Conservation (phyloP, 2,113 vertebrate genomes). For the Gambusia affinis region DNA sequence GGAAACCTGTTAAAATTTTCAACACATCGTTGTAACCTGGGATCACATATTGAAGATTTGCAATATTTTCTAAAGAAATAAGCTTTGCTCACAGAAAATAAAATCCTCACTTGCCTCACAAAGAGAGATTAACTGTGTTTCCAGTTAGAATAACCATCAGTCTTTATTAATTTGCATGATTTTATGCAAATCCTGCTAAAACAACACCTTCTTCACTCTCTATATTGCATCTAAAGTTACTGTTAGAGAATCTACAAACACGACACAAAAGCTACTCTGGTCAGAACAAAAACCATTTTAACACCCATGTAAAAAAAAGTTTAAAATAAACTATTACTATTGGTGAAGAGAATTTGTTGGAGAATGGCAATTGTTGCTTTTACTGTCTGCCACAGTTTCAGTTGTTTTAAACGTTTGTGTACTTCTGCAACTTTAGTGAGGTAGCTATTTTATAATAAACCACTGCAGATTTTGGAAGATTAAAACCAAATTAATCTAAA, state of each 20-base stretch:
- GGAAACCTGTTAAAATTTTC: too few relatives aligned
- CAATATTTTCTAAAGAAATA: background rate
- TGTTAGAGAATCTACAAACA: background rate
- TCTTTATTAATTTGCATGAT: background rate
- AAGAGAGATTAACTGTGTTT: background rate
- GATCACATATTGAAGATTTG: conserved; percentile 1
- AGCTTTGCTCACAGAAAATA: background rate
- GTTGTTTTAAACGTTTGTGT: too few relatives aligned
- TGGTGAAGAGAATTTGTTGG: too few relatives aligned
- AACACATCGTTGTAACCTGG: too few relatives aligned
- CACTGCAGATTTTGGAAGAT: too few relatives aligned
- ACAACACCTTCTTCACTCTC: background rate
- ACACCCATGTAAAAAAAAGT: background rate
- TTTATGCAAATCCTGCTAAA: conserved; percentile 3
- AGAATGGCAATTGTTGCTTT: too few relatives aligned
- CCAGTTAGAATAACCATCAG: background rate
- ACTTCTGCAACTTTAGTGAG: too few relatives aligned
- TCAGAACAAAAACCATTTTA: background rate
- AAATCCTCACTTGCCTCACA: background rate
- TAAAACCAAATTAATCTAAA: too few relatives aligned
- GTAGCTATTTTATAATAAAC: too few relatives aligned
- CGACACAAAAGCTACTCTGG: background rate
- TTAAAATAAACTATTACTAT: background rate
- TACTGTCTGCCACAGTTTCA: too few relatives aligned
- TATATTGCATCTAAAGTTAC: background rate